phyloP scores from a whole-genome alignment of 2,797 vertebrate genomes.

The Erethizon dorsatum region DNA sequence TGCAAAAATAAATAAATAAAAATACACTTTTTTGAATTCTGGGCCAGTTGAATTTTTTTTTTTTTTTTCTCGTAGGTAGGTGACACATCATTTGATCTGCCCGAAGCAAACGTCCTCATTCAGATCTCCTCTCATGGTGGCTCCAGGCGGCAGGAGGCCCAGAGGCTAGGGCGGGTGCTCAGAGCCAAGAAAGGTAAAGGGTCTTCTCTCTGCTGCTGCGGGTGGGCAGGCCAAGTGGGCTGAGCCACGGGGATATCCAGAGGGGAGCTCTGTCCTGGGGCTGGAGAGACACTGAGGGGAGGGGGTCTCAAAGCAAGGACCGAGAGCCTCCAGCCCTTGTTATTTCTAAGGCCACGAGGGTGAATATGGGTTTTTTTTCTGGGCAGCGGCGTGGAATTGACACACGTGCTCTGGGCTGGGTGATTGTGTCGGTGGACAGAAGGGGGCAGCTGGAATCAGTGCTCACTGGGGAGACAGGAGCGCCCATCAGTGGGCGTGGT shows the following conservation, averaged over 20 bases:
- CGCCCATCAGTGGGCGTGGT: neutral
- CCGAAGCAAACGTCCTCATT: slow-evolving; percentile 98
- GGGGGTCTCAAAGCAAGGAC: neutral
- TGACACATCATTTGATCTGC: slow-evolving; percentile 98
- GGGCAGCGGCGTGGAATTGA: neutral
- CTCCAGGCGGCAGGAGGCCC: slow-evolving; percentile 98
- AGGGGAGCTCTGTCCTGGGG: neutral
- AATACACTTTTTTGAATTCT: neutral
- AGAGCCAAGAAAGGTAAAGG: slow-evolving; percentile 97
- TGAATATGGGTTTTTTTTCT: neutral
- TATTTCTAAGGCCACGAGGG: neutral
- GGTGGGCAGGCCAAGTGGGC: neutral
- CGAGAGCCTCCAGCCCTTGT: neutral
- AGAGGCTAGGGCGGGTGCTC: slow-evolving; percentile 97
- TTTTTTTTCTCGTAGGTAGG: slow-evolving; percentile 92
- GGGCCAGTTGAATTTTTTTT: neutral
- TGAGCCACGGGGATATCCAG: neutral
- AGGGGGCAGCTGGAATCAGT: neutral
- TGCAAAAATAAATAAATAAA: neutral
- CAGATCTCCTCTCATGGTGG: slow-evolving; percentile 99
- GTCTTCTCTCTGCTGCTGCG: neutral
- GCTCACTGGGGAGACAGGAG: too few relatives aligned
- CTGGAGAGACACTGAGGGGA: neutral
- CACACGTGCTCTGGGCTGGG: neutral
- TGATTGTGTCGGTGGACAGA: neutral